These are phyloP conservation scores for Poeciliopsis turrubarensis DNA, from an alignment of 2,113 vertebrate species.

Conservation along the genomic window DNA sequence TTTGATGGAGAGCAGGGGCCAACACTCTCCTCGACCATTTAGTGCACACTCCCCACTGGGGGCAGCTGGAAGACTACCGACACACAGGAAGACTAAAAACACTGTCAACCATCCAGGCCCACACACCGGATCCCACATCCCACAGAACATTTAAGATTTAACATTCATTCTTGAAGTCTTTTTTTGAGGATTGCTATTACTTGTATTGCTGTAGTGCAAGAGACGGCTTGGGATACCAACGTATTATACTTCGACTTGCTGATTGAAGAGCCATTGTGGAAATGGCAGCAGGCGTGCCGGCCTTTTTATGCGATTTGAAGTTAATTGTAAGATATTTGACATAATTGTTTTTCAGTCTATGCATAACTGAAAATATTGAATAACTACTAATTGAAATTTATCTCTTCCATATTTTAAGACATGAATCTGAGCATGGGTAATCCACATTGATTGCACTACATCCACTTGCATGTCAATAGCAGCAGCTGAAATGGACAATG, in stretches of 20 bases:
- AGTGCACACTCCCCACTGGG: constrained; percentile 55
- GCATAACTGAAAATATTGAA: neutral
- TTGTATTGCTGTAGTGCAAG: neutral
- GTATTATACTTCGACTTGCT: neutral
- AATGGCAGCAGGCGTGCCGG: neutral
- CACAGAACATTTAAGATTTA: neutral
- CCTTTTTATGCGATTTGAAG: no score
- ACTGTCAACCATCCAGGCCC: constrained; percentile 1
- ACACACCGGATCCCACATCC: constrained; percentile 1
- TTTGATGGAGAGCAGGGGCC: constrained; percentile 71
- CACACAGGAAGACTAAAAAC: constrained; percentile 31
- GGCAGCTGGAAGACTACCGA: constrained; percentile 34
- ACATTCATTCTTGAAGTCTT: neutral
- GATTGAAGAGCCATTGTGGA: neutral
- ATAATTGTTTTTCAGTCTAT: neutral
- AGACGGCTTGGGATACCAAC: neutral
- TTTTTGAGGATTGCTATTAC: neutral
- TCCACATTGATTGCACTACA: neutral
- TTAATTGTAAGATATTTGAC: neutral
- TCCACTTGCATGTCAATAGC: no score
- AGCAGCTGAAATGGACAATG: no score
- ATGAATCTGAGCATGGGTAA: neutral
- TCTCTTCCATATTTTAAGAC: neutral
- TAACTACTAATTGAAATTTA: no score
- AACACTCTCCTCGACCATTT: constrained; percentile 54